Evolutionary conservation across 2,797 vertebrate species (phyloP).

Genomic region (Pyrocephalus nanus): DNA sequence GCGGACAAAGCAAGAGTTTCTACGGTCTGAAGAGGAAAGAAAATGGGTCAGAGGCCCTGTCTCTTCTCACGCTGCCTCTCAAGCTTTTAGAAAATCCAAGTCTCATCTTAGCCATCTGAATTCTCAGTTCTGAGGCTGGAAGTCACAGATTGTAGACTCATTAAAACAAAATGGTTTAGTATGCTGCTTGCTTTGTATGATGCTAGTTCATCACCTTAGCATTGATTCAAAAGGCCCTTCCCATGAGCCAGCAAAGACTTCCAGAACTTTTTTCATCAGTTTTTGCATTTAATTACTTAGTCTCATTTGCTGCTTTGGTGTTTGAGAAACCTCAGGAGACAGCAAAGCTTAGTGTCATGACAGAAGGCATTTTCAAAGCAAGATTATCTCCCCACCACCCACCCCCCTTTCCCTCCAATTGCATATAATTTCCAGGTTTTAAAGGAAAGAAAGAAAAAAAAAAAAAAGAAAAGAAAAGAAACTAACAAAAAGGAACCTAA

Average conservation of each 20-base stretch:
- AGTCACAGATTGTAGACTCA: neutral
- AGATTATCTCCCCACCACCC: neutral
- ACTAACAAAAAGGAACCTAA: neutral
- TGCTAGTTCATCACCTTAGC: neutral
- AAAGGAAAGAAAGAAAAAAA: fast-evolving
- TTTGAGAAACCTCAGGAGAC: constrained; percentile 1
- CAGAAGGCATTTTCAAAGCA: constrained; percentile 15
- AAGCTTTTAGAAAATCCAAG: neutral
- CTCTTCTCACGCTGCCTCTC: neutral
- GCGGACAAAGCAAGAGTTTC: neutral
- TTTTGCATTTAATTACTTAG: constrained; percentile 11
- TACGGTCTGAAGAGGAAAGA: neutral
- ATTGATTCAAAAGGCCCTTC: neutral
- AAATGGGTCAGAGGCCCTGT: neutral
- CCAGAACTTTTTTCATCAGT: neutral
- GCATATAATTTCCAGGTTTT: neutral
- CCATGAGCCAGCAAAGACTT: neutral
- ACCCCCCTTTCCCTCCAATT: neutral
- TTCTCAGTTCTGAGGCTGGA: neutral
- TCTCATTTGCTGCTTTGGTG: neutral
- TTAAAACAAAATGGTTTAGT: neutral
- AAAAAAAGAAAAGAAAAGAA: neutral
- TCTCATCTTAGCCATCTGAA: neutral
- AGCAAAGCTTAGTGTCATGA: neutral
- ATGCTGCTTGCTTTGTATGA: neutral